Evolutionary conservation across 2,888 invertebrate genomes (phyloP), one percentile per base, ranked within the genome.

Genomic region (Tubulanus polymorphus): DNA sequence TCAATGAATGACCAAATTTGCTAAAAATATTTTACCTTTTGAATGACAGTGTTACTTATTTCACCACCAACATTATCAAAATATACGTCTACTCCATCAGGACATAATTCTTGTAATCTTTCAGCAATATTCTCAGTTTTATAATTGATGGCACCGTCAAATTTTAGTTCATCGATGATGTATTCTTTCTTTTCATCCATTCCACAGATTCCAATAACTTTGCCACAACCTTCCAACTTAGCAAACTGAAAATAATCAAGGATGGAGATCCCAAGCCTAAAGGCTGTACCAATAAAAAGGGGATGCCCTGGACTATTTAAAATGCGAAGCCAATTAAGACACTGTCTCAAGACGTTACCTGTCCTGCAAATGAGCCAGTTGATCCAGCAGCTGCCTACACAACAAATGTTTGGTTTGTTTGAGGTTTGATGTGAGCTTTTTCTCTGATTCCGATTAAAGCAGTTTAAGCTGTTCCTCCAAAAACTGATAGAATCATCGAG

Each of bases 21-120:
- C n/a, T n/a, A n/a, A n/a, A n/a, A n/a, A n/a, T n/a, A n/a, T 27
- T 51, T 49, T 52, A 77, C 79, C 68, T 72, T 69, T 29, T 61
- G 57, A 47, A 80, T 78, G n/a, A 80, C 76, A 3, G 57, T 62
- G 59, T 79, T 70, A 57, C 75, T 78, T 18, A 78, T 67, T 10
- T 65, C 63, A 1, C 80, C 80, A 1, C 79, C 80, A 27, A 79
- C 79, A 68, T 80, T 80, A 63, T 80, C 80, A 70, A 79, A 80
- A 62, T 80, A 80, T 15, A 73, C 67, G 63, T 79, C 70, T 2
- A 80, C 65, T 12, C 79, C 79, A 37, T 68, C 60, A 27, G 78
- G 75, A 57, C 79, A 79, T 1, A 61, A 18, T 32, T 66, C 61
- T 23, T 57, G 57, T 50, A 80, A 54, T 37, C 63, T 62, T 2